These are phyloP conservation scores for Saccopteryx bilineata DNA, from an alignment of 2,113 vertebrate genomes.

Conservation along the genomic window DNA sequence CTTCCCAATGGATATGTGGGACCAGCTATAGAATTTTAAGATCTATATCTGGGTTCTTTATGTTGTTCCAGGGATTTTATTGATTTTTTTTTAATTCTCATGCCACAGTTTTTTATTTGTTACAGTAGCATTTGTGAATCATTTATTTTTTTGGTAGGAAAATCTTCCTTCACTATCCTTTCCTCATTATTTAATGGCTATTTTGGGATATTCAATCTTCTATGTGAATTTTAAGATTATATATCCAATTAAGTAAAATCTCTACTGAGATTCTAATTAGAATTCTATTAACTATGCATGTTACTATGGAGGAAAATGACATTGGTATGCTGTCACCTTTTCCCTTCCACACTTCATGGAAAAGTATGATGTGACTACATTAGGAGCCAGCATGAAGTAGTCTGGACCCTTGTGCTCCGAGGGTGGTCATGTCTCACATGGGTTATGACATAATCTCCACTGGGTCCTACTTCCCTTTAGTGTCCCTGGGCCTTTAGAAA, in stretches of 20 bases:
- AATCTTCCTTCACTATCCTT: background rate
- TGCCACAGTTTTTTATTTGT: background rate
- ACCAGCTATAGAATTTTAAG: background rate
- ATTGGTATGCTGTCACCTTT: background rate
- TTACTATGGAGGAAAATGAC: background rate
- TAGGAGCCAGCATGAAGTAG: background rate
- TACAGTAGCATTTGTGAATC: background rate
- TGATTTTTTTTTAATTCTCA: background rate
- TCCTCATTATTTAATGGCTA: background rate
- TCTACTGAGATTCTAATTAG: slow-evolving; percentile 4
- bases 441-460: background rate
- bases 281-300: background rate
- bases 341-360: background rate
- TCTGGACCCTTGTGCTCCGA: background rate
- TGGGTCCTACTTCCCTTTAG: background rate
- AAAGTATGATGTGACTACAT: background rate
- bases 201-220: background rate
- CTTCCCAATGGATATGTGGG: background rate
- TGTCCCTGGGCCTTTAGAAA: background rate
- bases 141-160: background rate
- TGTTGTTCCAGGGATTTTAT: background rate
- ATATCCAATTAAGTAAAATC: background rate
- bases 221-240: background rate
- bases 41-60: background rate
- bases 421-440: accelerated